These are phyloP conservation scores for Leucophenga montana DNA, from an alignment of 2,888 invertebrate species.

Conservation along the genomic window DNA sequence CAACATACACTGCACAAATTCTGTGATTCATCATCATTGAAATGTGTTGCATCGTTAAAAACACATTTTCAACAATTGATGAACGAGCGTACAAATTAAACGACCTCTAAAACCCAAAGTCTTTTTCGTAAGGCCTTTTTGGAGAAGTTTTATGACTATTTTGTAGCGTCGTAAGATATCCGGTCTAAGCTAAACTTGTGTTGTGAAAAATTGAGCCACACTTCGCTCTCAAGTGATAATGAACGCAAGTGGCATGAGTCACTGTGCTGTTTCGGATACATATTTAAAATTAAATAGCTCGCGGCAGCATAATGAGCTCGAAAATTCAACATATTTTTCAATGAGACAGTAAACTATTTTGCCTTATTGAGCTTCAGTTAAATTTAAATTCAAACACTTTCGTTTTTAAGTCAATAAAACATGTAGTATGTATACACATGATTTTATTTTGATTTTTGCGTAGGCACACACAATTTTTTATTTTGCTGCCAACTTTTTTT, in stretches of 20 bases:
- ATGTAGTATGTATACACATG: no score
- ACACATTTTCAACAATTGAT: no score
- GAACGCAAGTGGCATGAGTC: not conserved
- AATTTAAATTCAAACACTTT: conserved; percentile 2
- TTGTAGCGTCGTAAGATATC: no score
- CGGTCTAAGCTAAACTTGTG: no score
- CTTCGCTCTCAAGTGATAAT: not conserved
- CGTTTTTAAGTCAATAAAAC: not conserved
- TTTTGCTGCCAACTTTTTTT: conserved; percentile 4
- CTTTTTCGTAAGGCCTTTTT: no score
- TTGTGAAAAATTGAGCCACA: not conserved
- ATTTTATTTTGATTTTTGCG: not conserved
- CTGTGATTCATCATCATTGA: not conserved
- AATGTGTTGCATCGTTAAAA: no score
- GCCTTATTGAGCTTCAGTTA: not conserved
- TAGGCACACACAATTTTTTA: not conserved
- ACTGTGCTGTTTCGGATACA: not conserved
- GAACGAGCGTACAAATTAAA: no score
- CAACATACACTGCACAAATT: conserved; percentile 2
- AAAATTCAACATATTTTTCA: no score
- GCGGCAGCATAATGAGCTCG: no score
- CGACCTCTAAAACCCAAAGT: no score
- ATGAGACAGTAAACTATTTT: not conserved
- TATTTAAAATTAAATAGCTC: no score
- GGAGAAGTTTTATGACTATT: no score